A percentile compares a stretch with the other conserved stretches of the same genome.
Evolutionary conservation across 2,888 invertebrate species (phyloP).

Genomic region (Hyposoter dolosus): DNA sequence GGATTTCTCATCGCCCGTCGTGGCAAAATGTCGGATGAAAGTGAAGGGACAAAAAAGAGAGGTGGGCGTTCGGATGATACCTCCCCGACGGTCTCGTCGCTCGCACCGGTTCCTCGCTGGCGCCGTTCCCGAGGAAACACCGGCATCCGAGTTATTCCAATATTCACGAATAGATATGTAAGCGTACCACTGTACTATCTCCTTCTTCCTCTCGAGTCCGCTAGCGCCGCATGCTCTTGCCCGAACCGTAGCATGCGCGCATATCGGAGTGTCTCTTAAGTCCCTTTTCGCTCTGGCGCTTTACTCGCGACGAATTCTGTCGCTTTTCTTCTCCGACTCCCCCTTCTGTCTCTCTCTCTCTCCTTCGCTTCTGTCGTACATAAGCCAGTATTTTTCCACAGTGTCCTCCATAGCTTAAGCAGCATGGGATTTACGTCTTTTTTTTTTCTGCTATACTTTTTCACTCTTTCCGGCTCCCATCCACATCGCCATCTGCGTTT

Average conservation of each 20-base stretch:
- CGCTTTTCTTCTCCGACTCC: conserved; percentile 41
- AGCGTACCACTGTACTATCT: conserved; percentile 67
- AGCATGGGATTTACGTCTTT: conserved; percentile 31
- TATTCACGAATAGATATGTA: conserved; percentile 80
- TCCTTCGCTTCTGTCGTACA: not conserved
- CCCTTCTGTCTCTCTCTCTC: conserved; percentile 22
- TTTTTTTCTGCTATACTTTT: conserved; percentile 49
- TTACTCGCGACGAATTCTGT: not conserved
- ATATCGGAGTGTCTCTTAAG: conserved; percentile 54
- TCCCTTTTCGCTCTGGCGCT: conserved; percentile 24
- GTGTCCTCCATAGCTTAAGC: conserved; percentile 41
- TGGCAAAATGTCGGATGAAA: conserved; percentile 55
- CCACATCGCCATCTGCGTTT: conserved; percentile 39
- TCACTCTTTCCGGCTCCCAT: conserved; percentile 34
- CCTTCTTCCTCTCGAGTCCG: conserved; percentile 15
- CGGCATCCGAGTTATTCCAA: conserved; percentile 81
- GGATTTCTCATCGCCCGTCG: conserved; percentile 31
- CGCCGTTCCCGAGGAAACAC: conserved; percentile 56
- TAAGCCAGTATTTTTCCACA: conserved; percentile 36
- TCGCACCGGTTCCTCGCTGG: conserved; percentile 36
- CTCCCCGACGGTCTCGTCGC: conserved; percentile 42
- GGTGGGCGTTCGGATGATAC: conserved; percentile 33
- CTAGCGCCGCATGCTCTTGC: conserved; percentile 11
- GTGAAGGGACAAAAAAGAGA: conserved; percentile 63
- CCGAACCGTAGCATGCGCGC: conserved; percentile 53